These are phyloP conservation scores for Falco berigora DNA, from an alignment of 2,797 vertebrate genomes.

Conservation along the genomic window DNA sequence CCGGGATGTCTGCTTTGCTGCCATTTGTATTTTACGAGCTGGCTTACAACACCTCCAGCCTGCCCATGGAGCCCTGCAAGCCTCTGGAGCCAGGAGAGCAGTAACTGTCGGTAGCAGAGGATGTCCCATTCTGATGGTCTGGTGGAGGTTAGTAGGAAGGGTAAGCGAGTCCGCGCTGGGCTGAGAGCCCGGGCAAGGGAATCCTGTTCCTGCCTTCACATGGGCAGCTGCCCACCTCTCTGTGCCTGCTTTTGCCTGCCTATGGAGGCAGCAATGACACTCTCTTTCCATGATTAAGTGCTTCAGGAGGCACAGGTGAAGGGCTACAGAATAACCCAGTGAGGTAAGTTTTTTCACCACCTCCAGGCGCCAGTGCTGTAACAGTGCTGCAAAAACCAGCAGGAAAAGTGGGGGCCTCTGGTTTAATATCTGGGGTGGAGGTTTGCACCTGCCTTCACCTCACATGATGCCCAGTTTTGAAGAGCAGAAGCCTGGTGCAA, in stretches of 20 bases:
- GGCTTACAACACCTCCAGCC: not conserved
- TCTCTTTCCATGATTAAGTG: not conserved
- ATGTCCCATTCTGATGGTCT: not conserved
- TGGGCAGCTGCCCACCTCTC: not conserved
- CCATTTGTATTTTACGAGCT: not conserved
- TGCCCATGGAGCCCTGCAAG: not conserved
- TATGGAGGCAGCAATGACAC: fast-evolving
- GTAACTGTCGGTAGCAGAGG: not conserved
- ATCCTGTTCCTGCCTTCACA: not conserved
- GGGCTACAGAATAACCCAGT: not conserved
- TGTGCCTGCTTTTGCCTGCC: not conserved
- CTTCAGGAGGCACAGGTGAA: not conserved
- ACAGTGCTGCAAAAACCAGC: not conserved
- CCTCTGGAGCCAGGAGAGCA: not conserved
- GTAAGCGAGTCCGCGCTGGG: not conserved
- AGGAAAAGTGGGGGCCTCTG: not conserved
- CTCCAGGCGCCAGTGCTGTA: not conserved
- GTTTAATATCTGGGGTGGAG: not conserved
- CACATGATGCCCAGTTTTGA: not conserved
- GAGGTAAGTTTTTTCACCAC: not conserved
- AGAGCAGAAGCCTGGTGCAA: not conserved
- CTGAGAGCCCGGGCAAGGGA: not conserved
- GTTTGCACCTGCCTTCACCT: not conserved
- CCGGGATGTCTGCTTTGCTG: not conserved
- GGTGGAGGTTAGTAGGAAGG: not conserved